Evolutionary conservation across 2,888 invertebrate species (phyloP).

Genomic region (Dryocosmus kuriphilus): DNA sequence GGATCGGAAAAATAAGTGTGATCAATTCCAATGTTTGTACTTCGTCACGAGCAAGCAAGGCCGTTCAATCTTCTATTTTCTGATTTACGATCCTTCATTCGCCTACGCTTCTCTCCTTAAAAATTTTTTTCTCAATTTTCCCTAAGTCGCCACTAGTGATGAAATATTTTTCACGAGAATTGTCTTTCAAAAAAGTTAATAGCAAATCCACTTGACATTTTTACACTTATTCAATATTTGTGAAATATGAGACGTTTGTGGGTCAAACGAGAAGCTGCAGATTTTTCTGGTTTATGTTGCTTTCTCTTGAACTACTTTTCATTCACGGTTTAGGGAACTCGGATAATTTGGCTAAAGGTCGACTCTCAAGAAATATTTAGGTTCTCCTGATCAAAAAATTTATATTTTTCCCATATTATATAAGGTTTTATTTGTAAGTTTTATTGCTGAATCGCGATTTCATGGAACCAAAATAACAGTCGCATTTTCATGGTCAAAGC

Average conservation of each 20-base stretch:
- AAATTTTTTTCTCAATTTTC: too few relatives aligned
- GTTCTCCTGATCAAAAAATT: neutral
- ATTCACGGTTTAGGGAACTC: neutral
- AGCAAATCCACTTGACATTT: too few relatives aligned
- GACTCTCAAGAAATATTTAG: neutral
- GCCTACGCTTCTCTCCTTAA: neutral
- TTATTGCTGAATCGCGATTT: neutral
- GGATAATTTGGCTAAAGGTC: neutral
- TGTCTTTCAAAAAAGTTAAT: neutral
- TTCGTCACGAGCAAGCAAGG: conserved; percentile 14
- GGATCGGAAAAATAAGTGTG: neutral
- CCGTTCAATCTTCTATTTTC: conserved; percentile 9
- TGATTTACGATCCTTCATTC: conserved; percentile 19
- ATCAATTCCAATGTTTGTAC: conserved; percentile 3
- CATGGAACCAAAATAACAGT: neutral
- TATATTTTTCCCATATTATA: neutral
- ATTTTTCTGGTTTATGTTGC: neutral
- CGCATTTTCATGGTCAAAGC: neutral
- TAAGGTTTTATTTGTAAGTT: too few relatives aligned
- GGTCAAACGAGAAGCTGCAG: neutral
- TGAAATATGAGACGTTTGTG: neutral
- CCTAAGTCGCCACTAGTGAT: neutral
- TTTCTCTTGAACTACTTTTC: conserved; percentile 8
- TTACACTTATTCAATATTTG: too few relatives aligned
- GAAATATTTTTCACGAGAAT: neutral